Evolutionary conservation across 2,888 invertebrate genomes (phyloP), one percentile per base, ranked within the genome.

Genomic region (Elysia crispata): DNA sequence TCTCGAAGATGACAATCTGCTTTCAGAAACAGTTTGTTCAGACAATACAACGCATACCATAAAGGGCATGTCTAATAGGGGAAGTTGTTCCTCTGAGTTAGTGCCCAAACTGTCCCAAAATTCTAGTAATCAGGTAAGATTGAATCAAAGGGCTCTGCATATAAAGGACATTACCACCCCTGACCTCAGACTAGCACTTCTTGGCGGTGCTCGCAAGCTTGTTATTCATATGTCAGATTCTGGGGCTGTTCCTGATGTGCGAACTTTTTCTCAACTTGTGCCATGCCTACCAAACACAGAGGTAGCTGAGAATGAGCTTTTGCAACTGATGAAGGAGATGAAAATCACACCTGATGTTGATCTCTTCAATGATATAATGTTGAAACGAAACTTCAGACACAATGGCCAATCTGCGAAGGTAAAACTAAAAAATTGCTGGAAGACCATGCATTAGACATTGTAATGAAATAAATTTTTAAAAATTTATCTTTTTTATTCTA

Each of bases 321-420:
- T 97, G 6, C 91, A 92, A 75, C 92, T 93, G 78, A 94, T 97
- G 92, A 94, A 94, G 79, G 92, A 72, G 0, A 23, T 81, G 30
- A 76, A 82, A 92, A 81, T 92, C 92, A 94, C 93, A 86, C 93
- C 95, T 1, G 97, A 98, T 92, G 94, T 96, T 79, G 95, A 95
- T 90, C 97, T 97, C 91, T 97, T 95, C 89, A 98, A 97, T 91
- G 94, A 95, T 93, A 93, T 98, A 15, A 97, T 98, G 76, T 96
- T 95, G 88, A 96, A 95, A 90, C 94, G 96, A 80, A 95, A 95
- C 88, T 92, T 95, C 88, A 93, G 96, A 84, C 93, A 92, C 80
- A 95, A 96, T 90, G 95, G 95, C 90, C 93, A 94, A 76, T 94
- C 93, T 85, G 97, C 96, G 20, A 94, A 94, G 92, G 95, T 95